These are phyloP conservation scores for Heliocidaris erythrogramma DNA, from an alignment of 35 echinoderm and acorn worm species.

Conservation along the genomic window DNA sequence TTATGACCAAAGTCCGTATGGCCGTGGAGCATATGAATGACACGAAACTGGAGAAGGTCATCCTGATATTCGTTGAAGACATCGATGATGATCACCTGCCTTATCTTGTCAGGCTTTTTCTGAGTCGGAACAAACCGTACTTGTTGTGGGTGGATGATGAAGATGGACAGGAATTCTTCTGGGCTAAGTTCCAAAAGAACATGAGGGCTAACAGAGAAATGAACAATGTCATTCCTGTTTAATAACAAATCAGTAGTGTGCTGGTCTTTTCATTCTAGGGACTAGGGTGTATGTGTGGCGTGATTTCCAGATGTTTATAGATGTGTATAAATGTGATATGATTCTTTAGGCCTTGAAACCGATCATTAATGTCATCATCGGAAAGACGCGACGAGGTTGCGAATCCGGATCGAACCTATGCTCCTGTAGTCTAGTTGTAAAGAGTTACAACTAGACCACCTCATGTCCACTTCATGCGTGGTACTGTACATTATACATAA, in stretches of 20 bases:
- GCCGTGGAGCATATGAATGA: slow-evolving; percentile 37
- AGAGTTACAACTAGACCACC: no score
- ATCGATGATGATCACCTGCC: background rate
- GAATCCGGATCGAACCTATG: no score
- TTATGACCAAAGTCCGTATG: slow-evolving; percentile 42
- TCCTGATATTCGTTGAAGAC: slow-evolving; percentile 5
- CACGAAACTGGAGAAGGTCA: slow-evolving; percentile 5
- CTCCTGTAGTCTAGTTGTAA: no score
- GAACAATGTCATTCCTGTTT: slow-evolving; percentile 33
- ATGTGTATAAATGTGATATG: no score
- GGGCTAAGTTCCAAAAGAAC: slow-evolving; percentile 21
- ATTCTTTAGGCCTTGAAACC: no score
- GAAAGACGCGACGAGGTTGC: no score
- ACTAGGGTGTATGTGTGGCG: no score
- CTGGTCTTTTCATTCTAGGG: no score
- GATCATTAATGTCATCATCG: no score
- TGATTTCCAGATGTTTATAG: no score
- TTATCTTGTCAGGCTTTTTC: slow-evolving; percentile 11
- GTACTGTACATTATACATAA: no score
- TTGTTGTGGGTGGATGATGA: slow-evolving; percentile 29
- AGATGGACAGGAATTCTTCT: slow-evolving; percentile 38
- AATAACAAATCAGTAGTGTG: background rate
- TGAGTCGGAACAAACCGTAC: slow-evolving; percentile 31
- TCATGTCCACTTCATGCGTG: no score
- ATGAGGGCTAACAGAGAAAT: slow-evolving; percentile 20